These are phyloP conservation scores for Rhinichthys osculus DNA, from an alignment of 2,797 vertebrate species.

Conservation along the genomic window DNA sequence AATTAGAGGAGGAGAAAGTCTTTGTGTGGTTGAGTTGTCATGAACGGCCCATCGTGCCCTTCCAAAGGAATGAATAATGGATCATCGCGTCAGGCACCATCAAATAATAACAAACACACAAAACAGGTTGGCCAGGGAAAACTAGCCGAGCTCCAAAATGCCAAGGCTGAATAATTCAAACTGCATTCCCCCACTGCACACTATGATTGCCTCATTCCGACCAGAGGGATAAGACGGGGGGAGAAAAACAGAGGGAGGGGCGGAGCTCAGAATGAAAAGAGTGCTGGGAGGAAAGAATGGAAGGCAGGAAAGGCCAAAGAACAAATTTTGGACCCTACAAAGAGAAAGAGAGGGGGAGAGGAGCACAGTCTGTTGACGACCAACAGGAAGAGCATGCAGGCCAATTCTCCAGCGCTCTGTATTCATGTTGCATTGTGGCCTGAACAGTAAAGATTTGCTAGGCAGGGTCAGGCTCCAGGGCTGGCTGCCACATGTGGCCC, in stretches of 20 bases:
- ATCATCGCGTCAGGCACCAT: conserved; percentile 69
- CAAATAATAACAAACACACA: conserved; percentile 75
- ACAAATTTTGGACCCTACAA: conserved; percentile 51
- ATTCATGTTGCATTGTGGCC: conserved; percentile 26
- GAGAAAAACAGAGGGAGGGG: conserved; percentile 41
- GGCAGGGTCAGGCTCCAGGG: conserved; percentile 33
- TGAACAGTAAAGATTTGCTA: conserved; percentile 50
- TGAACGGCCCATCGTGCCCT: conserved; percentile 66
- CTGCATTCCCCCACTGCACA: conserved; percentile 50
- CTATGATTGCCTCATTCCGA: conserved; percentile 68
- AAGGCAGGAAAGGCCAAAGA: conserved; percentile 41
- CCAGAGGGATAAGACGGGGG: conserved; percentile 46
- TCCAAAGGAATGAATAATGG: conserved; percentile 75
- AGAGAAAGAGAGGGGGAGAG: conserved; percentile 34
- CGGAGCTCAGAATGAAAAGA: conserved; percentile 33
- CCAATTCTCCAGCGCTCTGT: conserved; percentile 48
- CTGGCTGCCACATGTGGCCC: conserved; percentile 43
- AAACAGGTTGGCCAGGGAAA: conserved; percentile 64
- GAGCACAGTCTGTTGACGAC: conserved; percentile 38
- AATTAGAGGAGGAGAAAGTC: conserved; percentile 40
- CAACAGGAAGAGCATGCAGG: conserved; percentile 4
- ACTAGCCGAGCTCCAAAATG: conserved; percentile 68
- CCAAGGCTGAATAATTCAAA: conserved; percentile 76
- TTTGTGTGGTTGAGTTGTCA: conserved; percentile 52
- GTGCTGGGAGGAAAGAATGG: conserved; percentile 16